Evolutionary conservation across 1,140 invertebrate genomes (phyloP), one percentile per base, ranked within the genome.

Genomic region (Habropoda laboriosa): DNA sequence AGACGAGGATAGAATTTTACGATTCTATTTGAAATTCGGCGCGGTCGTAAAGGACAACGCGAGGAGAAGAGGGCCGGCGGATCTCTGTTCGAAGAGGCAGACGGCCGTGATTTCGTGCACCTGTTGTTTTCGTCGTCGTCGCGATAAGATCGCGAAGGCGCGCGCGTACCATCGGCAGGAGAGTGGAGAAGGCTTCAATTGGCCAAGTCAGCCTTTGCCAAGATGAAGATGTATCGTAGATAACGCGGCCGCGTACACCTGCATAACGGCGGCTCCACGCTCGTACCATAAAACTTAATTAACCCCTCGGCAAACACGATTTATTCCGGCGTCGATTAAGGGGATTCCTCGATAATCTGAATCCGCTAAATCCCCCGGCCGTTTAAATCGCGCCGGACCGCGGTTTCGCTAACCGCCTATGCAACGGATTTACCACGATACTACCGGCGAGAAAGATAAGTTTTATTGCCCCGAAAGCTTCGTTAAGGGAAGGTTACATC

Each of bases 141-240:
- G 47, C 61, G 85, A 86, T 86, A 86, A 80, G 58, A 86, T 83
- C 85, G 53, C 6, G 40, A 18, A 27, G 1, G 13, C 30, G 24
- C 49, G 21, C 32, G 51, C 47, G n/a, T 79, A 61, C 49, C 68
- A 72, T 58, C 61, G 49, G n/a, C 24, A 60, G 42, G 27, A 57
- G 60, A n/a, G 30, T 4, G 53, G 8, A n/a, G n/a, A 30, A 38
- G 47, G n/a, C 66, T 47, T 21, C 58, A 68, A 76, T 76, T 49
- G 63, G 38, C 35, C 61, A 32, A 70, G 78, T 66, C 64, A 72
- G 63, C 58, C 67, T 66, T 21, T 53, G 66, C 55, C 16, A 45
- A 64, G 85, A 87, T 87, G 78, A 86, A 87, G 85, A 87, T 86
- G 60, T 87, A 87, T 87, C 81, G 81, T 79, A 83, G 85, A 87